Percentiles rank a stretch among this genome's conserved stretches.
Conservation (phyloP, 2,797 vertebrate genomes). For the Spatula versicolor region DNA sequence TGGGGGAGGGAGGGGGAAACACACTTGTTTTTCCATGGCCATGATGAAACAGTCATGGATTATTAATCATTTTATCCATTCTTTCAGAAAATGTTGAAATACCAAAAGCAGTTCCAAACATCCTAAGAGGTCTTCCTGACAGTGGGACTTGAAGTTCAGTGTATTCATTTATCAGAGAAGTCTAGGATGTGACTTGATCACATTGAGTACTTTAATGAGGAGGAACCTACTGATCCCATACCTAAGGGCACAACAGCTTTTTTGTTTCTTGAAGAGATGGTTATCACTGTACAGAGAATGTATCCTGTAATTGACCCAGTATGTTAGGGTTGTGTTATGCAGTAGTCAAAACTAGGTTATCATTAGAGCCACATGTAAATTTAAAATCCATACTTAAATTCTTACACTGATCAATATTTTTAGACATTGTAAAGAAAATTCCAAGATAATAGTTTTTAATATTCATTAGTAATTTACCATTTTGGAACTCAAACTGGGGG, state of each 20-base stretch:
- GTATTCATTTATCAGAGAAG: neutral
- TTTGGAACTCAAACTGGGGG: neutral
- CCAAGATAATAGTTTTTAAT: neutral
- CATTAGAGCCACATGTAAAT: neutral
- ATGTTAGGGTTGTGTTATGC: neutral
- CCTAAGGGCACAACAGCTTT: neutral
- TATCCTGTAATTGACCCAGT: neutral
- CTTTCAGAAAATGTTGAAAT: neutral
- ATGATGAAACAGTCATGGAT: neutral
- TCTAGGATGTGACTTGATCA: neutral
- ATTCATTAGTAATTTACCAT: neutral
- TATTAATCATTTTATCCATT: neutral
- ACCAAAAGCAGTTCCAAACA: neutral
- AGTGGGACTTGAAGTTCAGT: neutral
- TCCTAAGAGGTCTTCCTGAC: neutral
- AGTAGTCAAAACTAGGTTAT: neutral
- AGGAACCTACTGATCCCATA: neutral
- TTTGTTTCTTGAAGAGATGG: neutral
- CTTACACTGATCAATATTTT: neutral
- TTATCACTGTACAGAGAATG: rapidly evolving
- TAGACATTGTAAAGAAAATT: neutral
- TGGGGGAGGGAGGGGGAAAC: neutral
- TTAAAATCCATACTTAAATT: neutral
- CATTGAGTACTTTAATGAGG: neutral
- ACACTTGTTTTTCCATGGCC: neutral